phyloP scores from a whole-genome alignment of 2,797 vertebrate genomes.

The Cheirogaleus major region DNA sequence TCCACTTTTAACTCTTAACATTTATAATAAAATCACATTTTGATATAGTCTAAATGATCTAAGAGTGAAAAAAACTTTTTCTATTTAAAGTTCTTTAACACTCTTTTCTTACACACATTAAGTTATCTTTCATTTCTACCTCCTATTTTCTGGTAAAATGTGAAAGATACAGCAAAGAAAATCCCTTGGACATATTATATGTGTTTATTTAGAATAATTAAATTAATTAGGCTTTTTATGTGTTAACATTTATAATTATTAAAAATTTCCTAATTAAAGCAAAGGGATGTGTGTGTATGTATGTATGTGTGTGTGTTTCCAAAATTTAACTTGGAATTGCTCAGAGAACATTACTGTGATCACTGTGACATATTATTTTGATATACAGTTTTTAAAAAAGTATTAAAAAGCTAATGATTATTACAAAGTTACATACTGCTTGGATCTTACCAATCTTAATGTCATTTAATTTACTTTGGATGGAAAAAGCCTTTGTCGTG shows the following conservation, averaged over 20 bases:
- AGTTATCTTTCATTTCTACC: not conserved
- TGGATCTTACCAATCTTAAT: not conserved
- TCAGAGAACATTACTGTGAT: not conserved
- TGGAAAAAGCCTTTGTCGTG: not conserved
- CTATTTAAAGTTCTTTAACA: not conserved
- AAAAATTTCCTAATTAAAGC: not conserved
- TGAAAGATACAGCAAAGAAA: not conserved
- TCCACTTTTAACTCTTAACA: not conserved
- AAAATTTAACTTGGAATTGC: not conserved
- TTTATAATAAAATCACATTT: not conserved
- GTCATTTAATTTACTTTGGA: not conserved
- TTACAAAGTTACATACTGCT: not conserved
- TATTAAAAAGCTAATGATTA: not conserved
- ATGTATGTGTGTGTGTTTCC: not conserved
- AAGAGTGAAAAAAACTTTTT: not conserved
- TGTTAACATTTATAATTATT: conserved; percentile 17
- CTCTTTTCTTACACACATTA: not conserved
- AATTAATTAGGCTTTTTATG: not conserved
- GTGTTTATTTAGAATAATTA: not conserved
- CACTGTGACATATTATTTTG: not conserved
- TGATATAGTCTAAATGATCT: not conserved
- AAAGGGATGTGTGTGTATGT: not conserved
- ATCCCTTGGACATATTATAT: not conserved
- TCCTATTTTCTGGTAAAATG: not conserved
- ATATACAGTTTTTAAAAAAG: not conserved